Evolutionary conservation across 2,113 vertebrate genomes (phyloP).

Genomic region (Ictidomys tridecemlineatus): DNA sequence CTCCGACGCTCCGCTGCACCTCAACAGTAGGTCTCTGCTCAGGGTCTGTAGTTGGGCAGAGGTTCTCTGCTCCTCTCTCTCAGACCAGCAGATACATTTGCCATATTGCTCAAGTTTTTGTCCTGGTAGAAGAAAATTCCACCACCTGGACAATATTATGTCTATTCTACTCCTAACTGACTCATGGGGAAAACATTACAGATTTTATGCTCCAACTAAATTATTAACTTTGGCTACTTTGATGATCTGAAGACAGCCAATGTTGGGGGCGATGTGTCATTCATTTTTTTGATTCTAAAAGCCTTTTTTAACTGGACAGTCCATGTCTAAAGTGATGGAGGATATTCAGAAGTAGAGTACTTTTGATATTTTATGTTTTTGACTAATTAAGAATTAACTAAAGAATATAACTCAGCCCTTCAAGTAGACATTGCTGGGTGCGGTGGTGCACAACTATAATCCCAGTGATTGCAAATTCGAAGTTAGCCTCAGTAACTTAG

Average conservation of each 20-base stretch:
- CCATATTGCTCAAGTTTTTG: neutral
- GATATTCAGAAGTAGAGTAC: neutral
- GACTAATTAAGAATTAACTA: neutral
- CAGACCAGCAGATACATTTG: neutral
- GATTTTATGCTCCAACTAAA: neutral
- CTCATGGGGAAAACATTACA: neutral
- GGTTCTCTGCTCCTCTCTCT: neutral
- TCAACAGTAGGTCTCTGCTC: neutral
- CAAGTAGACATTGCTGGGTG: neutral
- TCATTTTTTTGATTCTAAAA: neutral
- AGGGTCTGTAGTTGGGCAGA: neutral
- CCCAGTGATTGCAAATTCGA: neutral
- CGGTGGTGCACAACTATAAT: neutral
- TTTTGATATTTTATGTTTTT: neutral
- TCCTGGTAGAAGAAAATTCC: slow-evolving; percentile 15
- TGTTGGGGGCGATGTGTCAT: neutral
- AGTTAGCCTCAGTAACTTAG: too few relatives aligned
- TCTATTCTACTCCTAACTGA: neutral
- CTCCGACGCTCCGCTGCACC: too few relatives aligned
- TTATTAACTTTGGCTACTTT: neutral
- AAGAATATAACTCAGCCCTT: neutral
- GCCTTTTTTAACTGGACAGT: neutral
- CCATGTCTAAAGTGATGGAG: neutral
- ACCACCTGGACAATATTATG: neutral
- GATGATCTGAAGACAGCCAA: neutral